These are phyloP conservation scores for Parnassius orleans DNA, from an alignment of 2,888 invertebrate species.

Conservation along the genomic window DNA sequence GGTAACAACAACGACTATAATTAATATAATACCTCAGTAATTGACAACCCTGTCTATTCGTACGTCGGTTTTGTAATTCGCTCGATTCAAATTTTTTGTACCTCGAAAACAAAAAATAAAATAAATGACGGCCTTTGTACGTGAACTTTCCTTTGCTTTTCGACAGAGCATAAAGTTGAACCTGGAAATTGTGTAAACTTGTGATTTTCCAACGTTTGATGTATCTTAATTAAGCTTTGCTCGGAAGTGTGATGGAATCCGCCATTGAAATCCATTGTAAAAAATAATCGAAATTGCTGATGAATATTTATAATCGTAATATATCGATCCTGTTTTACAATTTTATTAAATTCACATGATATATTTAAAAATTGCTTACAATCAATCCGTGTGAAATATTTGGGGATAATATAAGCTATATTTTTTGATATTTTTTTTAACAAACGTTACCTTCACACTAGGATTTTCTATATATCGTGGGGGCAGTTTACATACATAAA, in stretches of 20 bases:
- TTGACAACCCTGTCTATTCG: conserved; percentile 51
- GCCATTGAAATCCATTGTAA: conserved; percentile 47
- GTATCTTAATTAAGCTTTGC: conserved; percentile 57
- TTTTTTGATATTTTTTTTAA: too few species aligned
- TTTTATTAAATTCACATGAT: too few species aligned
- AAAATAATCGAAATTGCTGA: conserved; percentile 36
- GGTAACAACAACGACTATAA: too few species aligned
- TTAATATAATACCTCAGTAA: not conserved
- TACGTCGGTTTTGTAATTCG: conserved; percentile 68
- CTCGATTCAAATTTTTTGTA: conserved; percentile 68
- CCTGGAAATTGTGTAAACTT: conserved; percentile 66
- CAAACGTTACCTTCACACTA: too few species aligned
- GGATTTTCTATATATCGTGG: too few species aligned
- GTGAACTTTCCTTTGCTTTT: conserved; percentile 70
- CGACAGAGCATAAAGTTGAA: conserved; percentile 67
- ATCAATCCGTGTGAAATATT: too few species aligned
- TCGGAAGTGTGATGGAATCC: conserved; percentile 39
- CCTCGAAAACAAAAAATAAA: conserved; percentile 64
- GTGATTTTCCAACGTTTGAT: conserved; percentile 65
- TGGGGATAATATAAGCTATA: too few species aligned
- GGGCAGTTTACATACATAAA: too few species aligned
- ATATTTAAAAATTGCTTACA: too few species aligned
- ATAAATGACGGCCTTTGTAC: conserved; percentile 63
- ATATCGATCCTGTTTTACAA: conserved; percentile 18
- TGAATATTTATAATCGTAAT: conserved; percentile 45